These are phyloP conservation scores for Plectus sambesii DNA, from an alignment of 1,140 invertebrate species.

Conservation along the genomic window DNA sequence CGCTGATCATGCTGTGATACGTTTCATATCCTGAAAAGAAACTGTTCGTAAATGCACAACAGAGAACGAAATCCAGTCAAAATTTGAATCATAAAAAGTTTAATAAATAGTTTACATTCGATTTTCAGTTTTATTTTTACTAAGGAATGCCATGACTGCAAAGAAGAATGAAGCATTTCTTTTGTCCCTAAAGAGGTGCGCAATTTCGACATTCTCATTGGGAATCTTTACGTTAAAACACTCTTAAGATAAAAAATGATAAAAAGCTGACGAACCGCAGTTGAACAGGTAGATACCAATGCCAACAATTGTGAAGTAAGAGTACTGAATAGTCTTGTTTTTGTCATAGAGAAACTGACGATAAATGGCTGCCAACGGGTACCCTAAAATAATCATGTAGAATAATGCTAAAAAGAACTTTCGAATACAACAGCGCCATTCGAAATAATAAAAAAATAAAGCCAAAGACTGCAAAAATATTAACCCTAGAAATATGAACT, in stretches of 20 bases:
- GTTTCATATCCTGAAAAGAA: conserved; percentile 36
- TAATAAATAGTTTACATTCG: conserved; percentile 4
- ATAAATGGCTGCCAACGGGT: conserved; percentile 44
- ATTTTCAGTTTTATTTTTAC: conserved; percentile 5
- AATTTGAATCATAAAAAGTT: conserved; percentile 14
- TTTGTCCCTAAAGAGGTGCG: too few relatives aligned
- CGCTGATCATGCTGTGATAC: conserved; percentile 42
- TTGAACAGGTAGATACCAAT: conserved; percentile 44
- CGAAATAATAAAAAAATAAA: conserved; percentile 8
- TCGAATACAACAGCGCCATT: not conserved
- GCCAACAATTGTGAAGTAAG: conserved; percentile 40
- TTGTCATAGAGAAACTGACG: conserved; percentile 36
- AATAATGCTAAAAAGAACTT: too few relatives aligned
- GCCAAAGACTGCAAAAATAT: not conserved
- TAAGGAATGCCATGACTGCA: not conserved
- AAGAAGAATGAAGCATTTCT: too few relatives aligned
- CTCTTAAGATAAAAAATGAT: not conserved
- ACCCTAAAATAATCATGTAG: conserved; percentile 42
- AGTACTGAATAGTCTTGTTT: conserved; percentile 36
- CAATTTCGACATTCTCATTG: too few relatives aligned
- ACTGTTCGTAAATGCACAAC: conserved; percentile 5
- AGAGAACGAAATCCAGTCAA: not conserved
- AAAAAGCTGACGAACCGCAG: conserved; percentile 41
- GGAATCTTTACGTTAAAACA: too few relatives aligned
- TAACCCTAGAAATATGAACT: not conserved